phyloP scores from a whole-genome alignment of 2,888 invertebrate genomes.

The Zaprionus lineosus region DNA sequence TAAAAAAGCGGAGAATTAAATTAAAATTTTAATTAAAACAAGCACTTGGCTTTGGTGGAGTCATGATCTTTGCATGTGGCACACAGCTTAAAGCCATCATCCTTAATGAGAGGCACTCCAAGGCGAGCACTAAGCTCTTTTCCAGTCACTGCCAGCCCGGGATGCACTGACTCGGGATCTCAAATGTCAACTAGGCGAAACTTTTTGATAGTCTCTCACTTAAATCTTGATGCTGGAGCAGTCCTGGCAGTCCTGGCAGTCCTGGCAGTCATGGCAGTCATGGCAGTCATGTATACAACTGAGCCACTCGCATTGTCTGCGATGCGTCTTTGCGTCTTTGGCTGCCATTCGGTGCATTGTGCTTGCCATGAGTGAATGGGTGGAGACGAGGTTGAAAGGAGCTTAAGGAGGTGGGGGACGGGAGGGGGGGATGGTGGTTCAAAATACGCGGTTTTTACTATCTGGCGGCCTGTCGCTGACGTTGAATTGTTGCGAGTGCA shows the following conservation, averaged over 20 bases:
- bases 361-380: neutral
- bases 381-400: neutral
- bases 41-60: constrained; percentile 51
- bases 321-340: constrained; percentile 41
- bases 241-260: neutral
- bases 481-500: constrained; percentile 47
- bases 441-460: constrained; percentile 4
- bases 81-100: constrained; percentile 40
- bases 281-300: constrained; percentile 2
- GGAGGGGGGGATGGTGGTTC: neutral
- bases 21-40: constrained; percentile 76
- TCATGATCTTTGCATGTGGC: constrained; percentile 31
- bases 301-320: constrained; percentile 19
- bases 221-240: constrained; percentile 39
- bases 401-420: neutral
- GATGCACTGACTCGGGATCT: constrained; percentile 2
- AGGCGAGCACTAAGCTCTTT: neutral
- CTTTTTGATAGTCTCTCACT: constrained; percentile 40
- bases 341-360: constrained; percentile 49
- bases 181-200: constrained; percentile 47
- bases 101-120: constrained; percentile 55
- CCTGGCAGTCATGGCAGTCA: neutral
- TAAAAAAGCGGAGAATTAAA: constrained; percentile 52
- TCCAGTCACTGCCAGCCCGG: neutral
- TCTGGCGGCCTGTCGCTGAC: constrained; percentile 27